Base-by-base conservation (phyloP, 2,888 invertebrate species). In the Rhimphoctona megacephalus region DNA sequence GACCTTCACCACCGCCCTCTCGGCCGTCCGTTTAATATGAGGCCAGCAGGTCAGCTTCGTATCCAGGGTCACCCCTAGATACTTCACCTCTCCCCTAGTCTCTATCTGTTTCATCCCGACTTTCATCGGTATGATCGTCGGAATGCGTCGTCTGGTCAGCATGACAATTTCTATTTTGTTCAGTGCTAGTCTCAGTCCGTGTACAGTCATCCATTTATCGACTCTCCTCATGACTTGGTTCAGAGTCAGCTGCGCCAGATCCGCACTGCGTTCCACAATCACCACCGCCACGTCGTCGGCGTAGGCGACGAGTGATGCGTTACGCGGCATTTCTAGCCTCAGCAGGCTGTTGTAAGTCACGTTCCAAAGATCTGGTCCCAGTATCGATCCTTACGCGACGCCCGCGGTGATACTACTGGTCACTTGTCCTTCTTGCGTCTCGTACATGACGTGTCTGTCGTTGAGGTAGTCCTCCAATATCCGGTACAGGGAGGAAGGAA, bases 281-380 rank as follows among this genome's bases (percentile, higher is more conserved):
- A 57, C 25, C 57, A 19, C 57, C 86, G n/a, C n/a, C n/a, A n/a
- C n/a, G n/a, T n/a, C n/a, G n/a, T n/a, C n/a, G n/a, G n/a, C n/a
- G n/a, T n/a, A 89, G 9, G 78, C 87, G 11, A 88, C 77, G 14
- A 89, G 70, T 1, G 66, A 72, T 11, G 83, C 80, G 39, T 78
- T 85, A 1, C 46, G 39, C 5, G 87, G 88, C 86, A 88, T 83
- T 2, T 87, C 77, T 9, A 83, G 22, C 1, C 81, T 64, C 17
- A 89, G 85, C 25, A 87, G 43, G 66, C 74, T 85, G 70, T 89
- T 87, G 73, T 90, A 90, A 39, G 85, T 73, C 36, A 85, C 81
- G 82, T 90, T 90, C 87, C 88, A 90, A 8, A 90, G 73, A 46
- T 86, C 85, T 9, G 89, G 89, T 67, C 88, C 89, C 30, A 43